These are phyloP conservation scores for Polyommatus icarus DNA, from an alignment of 2,888 invertebrate species.

Conservation along the genomic window DNA sequence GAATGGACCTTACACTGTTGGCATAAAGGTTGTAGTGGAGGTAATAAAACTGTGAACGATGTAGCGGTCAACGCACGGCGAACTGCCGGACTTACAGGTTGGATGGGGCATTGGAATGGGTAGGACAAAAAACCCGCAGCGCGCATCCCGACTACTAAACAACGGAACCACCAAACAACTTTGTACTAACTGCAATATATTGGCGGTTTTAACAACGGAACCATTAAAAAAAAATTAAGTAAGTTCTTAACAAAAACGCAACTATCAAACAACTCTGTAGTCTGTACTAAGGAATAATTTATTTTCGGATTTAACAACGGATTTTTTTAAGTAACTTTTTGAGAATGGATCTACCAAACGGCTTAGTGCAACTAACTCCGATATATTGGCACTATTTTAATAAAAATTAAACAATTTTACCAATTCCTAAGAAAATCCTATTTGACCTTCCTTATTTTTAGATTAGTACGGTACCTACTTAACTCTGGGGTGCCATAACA, in stretches of 20 bases:
- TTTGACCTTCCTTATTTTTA: too few species aligned
- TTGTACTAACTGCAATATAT: slow-evolving; percentile 1
- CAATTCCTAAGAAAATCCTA: too few species aligned
- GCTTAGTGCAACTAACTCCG: neutral
- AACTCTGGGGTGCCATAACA: too few species aligned
- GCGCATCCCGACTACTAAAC: slow-evolving; percentile 63
- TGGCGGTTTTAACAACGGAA: too few species aligned
- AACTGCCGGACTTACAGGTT: slow-evolving; percentile 80
- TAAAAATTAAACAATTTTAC: too few species aligned
- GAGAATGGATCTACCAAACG: neutral
- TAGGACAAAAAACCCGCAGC: slow-evolving; percentile 70
- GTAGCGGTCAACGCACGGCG: slow-evolving; percentile 75
- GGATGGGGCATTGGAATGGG: slow-evolving; percentile 77
- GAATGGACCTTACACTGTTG: neutral
- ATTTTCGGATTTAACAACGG: too few species aligned
- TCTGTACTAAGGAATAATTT: neutral
- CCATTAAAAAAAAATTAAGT: too few species aligned
- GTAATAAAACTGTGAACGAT: neutral
- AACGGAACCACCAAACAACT: slow-evolving; percentile 45
- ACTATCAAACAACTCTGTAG: slow-evolving; percentile 34
- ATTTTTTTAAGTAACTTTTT: too few species aligned
- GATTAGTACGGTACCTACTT: too few species aligned
- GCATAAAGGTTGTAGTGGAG: neutral
- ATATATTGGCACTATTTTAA: too few species aligned
- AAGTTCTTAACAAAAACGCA: slow-evolving; percentile 60